These are phyloP conservation scores for Malurus splendens DNA, from an alignment of 2,797 vertebrate species.

Conservation along the genomic window DNA sequence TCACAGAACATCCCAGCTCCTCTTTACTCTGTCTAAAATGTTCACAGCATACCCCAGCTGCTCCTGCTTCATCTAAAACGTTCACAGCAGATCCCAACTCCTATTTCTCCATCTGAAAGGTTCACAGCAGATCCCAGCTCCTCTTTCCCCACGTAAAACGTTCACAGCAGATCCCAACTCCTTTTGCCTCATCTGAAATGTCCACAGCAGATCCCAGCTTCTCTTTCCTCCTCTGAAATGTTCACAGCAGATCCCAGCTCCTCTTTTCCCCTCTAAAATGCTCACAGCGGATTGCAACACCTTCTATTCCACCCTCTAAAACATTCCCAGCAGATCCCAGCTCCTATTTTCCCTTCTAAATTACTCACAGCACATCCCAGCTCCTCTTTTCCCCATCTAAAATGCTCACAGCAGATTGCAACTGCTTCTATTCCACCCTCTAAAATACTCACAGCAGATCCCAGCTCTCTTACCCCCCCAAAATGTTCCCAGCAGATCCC, in stretches of 20 bases:
- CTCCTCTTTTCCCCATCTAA: no score
- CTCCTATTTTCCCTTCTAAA: no score
- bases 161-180: neutral
- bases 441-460: no score
- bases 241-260: neutral
- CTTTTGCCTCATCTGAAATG: rapidly evolving
- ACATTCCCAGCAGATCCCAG: no score
- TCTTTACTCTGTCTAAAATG: neutral
- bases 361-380: no score
- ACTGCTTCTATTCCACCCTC: no score
- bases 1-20: neutral
- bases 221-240: rapidly evolving
- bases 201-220: rapidly evolving
- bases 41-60: neutral
- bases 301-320: no score
- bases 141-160: rapidly evolving
- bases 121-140: rapidly evolving
- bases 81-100: neutral
- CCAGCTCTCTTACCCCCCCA: no score
- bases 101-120: neutral
- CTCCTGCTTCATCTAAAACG: neutral
- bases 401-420: no score
- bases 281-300: neutral
- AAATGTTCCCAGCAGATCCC: no score
- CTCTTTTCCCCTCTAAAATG: neutral